Evolutionary conservation across 2,888 invertebrate genomes (phyloP).

Genomic region (Saturnia pavonia): DNA sequence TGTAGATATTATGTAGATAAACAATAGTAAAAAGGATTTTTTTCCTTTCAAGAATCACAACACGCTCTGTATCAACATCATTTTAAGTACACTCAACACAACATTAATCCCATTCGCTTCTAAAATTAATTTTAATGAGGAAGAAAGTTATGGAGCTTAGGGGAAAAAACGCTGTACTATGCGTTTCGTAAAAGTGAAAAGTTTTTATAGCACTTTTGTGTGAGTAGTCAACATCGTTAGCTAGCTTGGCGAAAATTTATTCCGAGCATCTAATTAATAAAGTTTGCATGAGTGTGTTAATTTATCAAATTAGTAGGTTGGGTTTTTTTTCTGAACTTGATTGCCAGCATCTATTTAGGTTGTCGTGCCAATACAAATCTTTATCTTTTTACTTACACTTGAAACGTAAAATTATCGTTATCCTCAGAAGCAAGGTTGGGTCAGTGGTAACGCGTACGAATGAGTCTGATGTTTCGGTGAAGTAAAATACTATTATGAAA

Average conservation of each 20-base stretch:
- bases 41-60: slow-evolving; percentile 43
- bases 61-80: slow-evolving; percentile 46
- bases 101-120: slow-evolving; percentile 25
- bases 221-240: slow-evolving; percentile 17
- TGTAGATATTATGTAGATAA: neutral
- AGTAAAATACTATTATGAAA: too few species aligned
- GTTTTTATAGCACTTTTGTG: slow-evolving; percentile 27
- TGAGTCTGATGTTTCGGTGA: too few species aligned
- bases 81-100: slow-evolving; percentile 26
- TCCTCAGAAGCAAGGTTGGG: too few species aligned
- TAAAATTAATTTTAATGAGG: slow-evolving; percentile 41
- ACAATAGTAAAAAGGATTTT: neutral
- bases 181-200: slow-evolving; percentile 33
- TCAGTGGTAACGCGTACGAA: too few species aligned
- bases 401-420: too few species aligned
- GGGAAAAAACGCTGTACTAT: slow-evolving; percentile 31
- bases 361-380: too few species aligned
- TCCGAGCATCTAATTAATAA: slow-evolving; percentile 10
- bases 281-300: neutral
- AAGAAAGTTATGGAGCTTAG: slow-evolving; percentile 31
- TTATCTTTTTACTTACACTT: neutral
- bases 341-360: neutral
- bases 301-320: slow-evolving; percentile 4
- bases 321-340: neutral
- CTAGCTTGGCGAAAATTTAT: slow-evolving; percentile 7